Base-by-base conservation (phyloP, 2,888 invertebrate genomes). In the Drosophila limbata region DNA sequence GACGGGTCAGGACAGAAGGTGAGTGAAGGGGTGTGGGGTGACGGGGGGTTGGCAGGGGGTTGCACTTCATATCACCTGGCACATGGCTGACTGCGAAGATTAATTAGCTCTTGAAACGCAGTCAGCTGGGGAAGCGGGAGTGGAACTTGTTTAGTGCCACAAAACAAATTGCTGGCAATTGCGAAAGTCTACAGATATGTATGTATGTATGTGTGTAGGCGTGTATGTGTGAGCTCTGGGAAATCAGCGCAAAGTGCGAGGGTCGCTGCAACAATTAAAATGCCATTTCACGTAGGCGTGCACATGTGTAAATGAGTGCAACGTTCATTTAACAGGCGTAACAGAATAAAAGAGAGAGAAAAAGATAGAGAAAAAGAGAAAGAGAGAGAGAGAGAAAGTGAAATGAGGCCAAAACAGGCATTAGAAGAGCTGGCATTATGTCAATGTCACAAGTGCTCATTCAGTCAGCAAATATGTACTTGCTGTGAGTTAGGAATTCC, bases 101-200 rank as follows among this genome's bases (percentile, higher is more conserved):
- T 86, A 87, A 88, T 88, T 88, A 84, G 84, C 69, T 73, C 66
- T 79, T 81, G 81, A 73, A 87, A 88, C 88, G 88, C 88, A 88
- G 59, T 59, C 31, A 48, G 44, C 55, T 17, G 37, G 8, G 28
- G 28, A 28, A 8, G 28, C 1, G 8, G 8, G 33, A 40, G 59
- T 25, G 69, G 55, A 65, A 62, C 69, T 76, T 76, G 81, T 75
- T 82, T 72, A 76, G 80, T 61, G 68, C 69, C 74, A 63, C 73
- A 72, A 85, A 81, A 86, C 84, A 84, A 85, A 84, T 86, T 84
- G 84, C 84, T 63, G 73, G 77, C 82, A 84, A 83, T 83, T 83
- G 84, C 71, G 68, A 50, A 63, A 57, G 57, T 61, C 39, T 37
- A 17, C 52, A 40, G 59, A 15, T 53, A 44, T 35, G 10, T 28